Conservation (phyloP, 2,113 vertebrate genomes). For the Rhagologus leucostigma region DNA sequence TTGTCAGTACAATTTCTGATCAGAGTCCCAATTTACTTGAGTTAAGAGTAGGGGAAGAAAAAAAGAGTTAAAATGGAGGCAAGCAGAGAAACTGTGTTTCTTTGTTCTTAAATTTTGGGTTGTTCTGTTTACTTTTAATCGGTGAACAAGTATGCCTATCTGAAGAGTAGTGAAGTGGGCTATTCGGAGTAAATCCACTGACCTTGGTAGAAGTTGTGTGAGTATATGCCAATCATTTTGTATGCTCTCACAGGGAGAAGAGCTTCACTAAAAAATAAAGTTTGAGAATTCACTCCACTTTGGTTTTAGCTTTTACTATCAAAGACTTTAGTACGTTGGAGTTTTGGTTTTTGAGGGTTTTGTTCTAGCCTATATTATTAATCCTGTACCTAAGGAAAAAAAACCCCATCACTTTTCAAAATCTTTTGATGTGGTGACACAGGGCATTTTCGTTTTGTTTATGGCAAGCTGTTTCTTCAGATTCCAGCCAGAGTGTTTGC, state of each 20-base stretch:
- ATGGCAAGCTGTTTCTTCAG: neutral
- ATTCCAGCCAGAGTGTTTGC: neutral
- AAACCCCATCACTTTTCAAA: neutral
- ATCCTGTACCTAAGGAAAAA: neutral
- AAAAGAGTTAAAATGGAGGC: neutral
- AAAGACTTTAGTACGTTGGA: neutral
- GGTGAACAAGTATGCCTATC: neutral
- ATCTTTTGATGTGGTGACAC: neutral
- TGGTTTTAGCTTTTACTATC: neutral
- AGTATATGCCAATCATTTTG: neutral
- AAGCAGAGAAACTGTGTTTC: neutral
- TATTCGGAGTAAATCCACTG: neutral
- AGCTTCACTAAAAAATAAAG: neutral
- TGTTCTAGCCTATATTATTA: neutral
- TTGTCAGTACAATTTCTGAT: neutral
- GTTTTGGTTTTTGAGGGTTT: neutral
- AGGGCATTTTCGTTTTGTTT: neutral
- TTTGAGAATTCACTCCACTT: neutral
- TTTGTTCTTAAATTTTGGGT: neutral
- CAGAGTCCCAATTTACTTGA: neutral
- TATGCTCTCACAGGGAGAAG: neutral
- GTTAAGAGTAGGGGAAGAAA: neutral
- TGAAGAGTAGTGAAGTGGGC: neutral
- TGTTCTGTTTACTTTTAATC: neutral
- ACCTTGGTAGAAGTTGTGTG: neutral